A percentile compares a stretch with the other conserved stretches of the same genome.
These are phyloP conservation scores for Dasypogon diadema DNA, from an alignment of 2,888 invertebrate species.

Conservation along the genomic window DNA sequence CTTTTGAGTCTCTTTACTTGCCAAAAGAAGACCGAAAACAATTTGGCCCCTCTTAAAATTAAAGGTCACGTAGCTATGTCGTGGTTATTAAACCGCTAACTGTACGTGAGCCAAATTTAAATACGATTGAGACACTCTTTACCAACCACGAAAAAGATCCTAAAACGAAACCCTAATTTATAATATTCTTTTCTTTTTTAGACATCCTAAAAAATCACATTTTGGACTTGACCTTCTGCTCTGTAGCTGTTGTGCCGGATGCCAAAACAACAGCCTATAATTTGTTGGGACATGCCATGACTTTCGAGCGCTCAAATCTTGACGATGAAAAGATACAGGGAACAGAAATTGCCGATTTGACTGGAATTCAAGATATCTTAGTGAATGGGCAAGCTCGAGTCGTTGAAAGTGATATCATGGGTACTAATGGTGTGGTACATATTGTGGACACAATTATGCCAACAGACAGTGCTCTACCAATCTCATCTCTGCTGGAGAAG, in stretches of 20 bases:
- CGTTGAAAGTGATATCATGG: slow-evolving; percentile 74
- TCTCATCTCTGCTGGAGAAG: slow-evolving; percentile 70
- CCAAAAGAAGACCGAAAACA: background rate
- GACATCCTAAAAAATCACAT: slow-evolving; percentile 77
- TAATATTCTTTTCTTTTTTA: too few species aligned
- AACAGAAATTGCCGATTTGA: slow-evolving; percentile 69
- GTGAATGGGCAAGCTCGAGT: slow-evolving; percentile 74
- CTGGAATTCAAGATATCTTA: slow-evolving; percentile 70
- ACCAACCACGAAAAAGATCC: too few species aligned
- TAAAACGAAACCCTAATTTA: background rate
- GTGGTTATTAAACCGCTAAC: background rate
- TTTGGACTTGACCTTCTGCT: slow-evolving; percentile 76
- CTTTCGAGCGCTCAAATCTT: slow-evolving; percentile 65
- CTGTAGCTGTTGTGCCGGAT: slow-evolving; percentile 72
- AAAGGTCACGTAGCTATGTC: background rate
- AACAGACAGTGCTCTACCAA: slow-evolving; percentile 71
- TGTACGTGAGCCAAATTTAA: slow-evolving; percentile 1
- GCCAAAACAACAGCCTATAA: slow-evolving; percentile 67
- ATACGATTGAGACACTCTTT: too few species aligned
- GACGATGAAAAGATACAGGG: slow-evolving; percentile 70
- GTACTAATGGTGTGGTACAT: slow-evolving; percentile 80
- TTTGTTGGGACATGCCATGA: slow-evolving; percentile 65
- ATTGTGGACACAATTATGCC: slow-evolving; percentile 76
- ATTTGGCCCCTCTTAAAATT: background rate
- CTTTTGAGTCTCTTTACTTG: background rate